Base-by-base conservation (phyloP, 2,797 vertebrate genomes). In the Sphaeramia orbicularis region DNA sequence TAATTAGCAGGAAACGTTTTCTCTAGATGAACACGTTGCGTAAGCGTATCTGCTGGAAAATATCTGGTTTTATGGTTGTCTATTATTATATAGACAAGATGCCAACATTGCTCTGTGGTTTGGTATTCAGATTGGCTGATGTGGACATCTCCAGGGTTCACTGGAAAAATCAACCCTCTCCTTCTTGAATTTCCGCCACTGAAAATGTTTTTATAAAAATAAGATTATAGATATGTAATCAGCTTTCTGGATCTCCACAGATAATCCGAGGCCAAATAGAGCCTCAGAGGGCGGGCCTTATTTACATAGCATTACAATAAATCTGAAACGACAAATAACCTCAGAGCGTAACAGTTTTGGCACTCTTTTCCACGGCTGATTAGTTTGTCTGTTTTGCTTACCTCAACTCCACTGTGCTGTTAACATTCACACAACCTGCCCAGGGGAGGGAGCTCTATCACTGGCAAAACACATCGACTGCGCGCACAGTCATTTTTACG, bases 151-250 rank as follows among this genome's bases (percentile, higher is more conserved):
- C 50, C 18, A 41, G 45, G 59, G 14, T 68, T 63, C 44, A 48
- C 49, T 60, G 38, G 27, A 35, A 24, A 61, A 52, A 68, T 51
- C 38, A 12, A 11, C 58, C 14, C 13, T 59, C 37, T 18, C 3
- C 54, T 45, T 14, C 18, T 42, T 54, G 40, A 62, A 35, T 74
- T 54, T 53, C 60, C 63, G 50, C 61, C 71, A 60, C 57, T 75
- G 65, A 60, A 84, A 71, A 69, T 85, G 45, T 84, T 85, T 78
- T 81, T 35, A 64, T 76, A 70, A 81, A 84, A 81, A 80, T 72
- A 63, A 71, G 66, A 82, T 81, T 76, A 74, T 56, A 72, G 40
- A 78, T 58, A 70, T 72, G 45, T 76, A 78, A 80, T 88, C 80
- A 76, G 64, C 35, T 69, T 57, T 64, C 79, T 83, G 74, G 71